Conservation (phyloP, 2,888 invertebrate genomes). For the Eupithecia subumbrata region DNA sequence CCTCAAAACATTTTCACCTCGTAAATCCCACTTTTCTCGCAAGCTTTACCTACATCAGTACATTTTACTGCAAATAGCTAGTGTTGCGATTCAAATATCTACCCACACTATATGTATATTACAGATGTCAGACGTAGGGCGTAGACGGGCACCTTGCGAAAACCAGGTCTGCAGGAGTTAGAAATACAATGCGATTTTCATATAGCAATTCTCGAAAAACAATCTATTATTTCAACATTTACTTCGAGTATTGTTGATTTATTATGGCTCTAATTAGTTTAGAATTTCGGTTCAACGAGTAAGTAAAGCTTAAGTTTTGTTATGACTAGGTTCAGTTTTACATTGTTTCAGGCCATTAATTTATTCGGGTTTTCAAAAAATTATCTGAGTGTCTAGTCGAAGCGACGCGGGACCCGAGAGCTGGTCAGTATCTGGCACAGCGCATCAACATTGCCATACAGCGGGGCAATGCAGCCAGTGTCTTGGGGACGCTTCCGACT, state of each 20-base stretch:
- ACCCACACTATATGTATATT: conserved; percentile 16
- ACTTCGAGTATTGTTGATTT: conserved; percentile 3
- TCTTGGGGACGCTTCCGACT: too few species aligned
- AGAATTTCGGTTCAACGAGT: background rate
- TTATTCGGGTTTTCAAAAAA: too few species aligned
- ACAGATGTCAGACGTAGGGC: conserved; percentile 60
- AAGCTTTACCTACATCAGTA: conserved; percentile 29
- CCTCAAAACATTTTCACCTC: conserved; percentile 27
- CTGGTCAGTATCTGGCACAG: too few species aligned
- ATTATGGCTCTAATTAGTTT: conserved; percentile 1
- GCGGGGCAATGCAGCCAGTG: too few species aligned
- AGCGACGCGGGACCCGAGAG: too few species aligned
- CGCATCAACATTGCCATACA: too few species aligned
- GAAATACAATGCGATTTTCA: conserved; percentile 13
- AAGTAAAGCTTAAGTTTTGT: background rate
- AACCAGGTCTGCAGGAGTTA: conserved; percentile 22
- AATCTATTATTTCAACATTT: conserved; percentile 5
- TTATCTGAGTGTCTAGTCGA: too few species aligned
- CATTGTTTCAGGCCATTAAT: background rate
- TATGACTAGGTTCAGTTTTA: background rate
- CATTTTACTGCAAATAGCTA: conserved; percentile 38
- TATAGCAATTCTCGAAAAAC: background rate
- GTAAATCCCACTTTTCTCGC: conserved; percentile 27
- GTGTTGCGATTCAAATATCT: conserved; percentile 29
- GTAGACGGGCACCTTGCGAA: conserved; percentile 58